Base-by-base conservation (phyloP, 2,888 invertebrate genomes). In the Pelosia muscerda region DNA sequence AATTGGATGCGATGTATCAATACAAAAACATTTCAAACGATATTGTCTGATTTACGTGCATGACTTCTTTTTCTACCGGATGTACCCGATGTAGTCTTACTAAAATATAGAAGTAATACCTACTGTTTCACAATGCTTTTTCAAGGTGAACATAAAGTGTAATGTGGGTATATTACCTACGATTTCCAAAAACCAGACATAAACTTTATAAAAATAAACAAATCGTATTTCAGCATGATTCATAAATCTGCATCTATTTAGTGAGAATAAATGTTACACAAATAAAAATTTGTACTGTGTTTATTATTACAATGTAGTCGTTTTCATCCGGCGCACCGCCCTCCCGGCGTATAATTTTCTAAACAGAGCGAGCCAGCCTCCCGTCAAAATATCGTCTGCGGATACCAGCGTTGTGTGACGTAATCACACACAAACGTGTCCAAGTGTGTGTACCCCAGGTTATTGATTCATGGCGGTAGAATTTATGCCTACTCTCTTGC, bases 371-470 rank as follows among this genome's bases (percentile, higher is more conserved):
- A 82, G 78, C 79, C 86, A 86, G 85, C 84, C 87, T 89, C 88
- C 92, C 93, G 92, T 93, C 93, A 94, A 93, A 94, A 93, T 93
- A 94, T 85, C 89, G 90, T 93, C 91, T 92, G 87, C 88, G 84
- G 81, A 81, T 78, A 79, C 75, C 76, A 72, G 74, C 74, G 76
- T 76, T 88, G 92, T 92, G 91, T 92, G 90, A 84, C 83, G 88
- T 88, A 86, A 85, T 83, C 79, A 86, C 85, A 85, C 85, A 78
- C 75, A 80, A 79, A 79, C 81, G 81, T 84, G 75, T 78, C 78
- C 74, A 78, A 82, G 91, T 92, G 92, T 92, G 91, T 83, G 91
- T 92, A 88, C 84, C 87, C 84, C 88, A 85, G 90, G 90, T 93
- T 94, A 94, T 94, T 94, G 94, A 94, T 94, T 94, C 91, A 93